A percentile compares a stretch with the other conserved stretches of the same genome.
phyloP scores from a whole-genome alignment of 2,113 vertebrate species.

The Barnardius zonarius region DNA sequence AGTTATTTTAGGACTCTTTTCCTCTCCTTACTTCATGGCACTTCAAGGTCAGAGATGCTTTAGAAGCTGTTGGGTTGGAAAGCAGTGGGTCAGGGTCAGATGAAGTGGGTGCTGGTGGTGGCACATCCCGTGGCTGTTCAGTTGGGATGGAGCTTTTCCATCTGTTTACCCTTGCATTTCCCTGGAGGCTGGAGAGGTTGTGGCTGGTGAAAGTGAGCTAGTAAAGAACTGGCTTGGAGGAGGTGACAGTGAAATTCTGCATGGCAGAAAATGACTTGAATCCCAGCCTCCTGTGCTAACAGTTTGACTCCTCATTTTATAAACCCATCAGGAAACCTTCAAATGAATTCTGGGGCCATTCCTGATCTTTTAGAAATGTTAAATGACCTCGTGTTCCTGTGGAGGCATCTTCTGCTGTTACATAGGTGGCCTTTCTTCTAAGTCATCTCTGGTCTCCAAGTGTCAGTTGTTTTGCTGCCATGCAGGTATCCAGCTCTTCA shows the following conservation, averaged over 20 bases:
- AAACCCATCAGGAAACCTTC: neutral
- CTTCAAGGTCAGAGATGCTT: neutral
- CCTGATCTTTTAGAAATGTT: neutral
- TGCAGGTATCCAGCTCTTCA: neutral
- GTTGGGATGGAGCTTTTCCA: neutral
- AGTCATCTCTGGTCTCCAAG: neutral
- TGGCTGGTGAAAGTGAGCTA: neutral
- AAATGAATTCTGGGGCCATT: neutral
- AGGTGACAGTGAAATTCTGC: neutral
- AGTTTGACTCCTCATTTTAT: neutral
- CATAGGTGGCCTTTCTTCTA: neutral
- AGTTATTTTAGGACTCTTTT: neutral
- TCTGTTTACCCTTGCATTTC: neutral
- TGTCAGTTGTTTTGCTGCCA: neutral
- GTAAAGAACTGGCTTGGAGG: neutral
- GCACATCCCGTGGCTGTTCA: fast-evolving
- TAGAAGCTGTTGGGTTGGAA: neutral
- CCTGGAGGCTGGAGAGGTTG: neutral
- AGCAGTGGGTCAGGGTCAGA: neutral
- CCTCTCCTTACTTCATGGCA: fast-evolving
- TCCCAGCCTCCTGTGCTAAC: neutral
- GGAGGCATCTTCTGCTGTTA: neutral
- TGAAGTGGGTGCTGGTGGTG: neutral
- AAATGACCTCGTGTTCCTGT: neutral
- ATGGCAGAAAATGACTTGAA: neutral